A percentile compares a stretch with the other conserved stretches of the same genome.
These are phyloP conservation scores for Drosophila melanogaster DNA, from an alignment of 1,140 invertebrate species.

Conservation along the genomic window DNA sequence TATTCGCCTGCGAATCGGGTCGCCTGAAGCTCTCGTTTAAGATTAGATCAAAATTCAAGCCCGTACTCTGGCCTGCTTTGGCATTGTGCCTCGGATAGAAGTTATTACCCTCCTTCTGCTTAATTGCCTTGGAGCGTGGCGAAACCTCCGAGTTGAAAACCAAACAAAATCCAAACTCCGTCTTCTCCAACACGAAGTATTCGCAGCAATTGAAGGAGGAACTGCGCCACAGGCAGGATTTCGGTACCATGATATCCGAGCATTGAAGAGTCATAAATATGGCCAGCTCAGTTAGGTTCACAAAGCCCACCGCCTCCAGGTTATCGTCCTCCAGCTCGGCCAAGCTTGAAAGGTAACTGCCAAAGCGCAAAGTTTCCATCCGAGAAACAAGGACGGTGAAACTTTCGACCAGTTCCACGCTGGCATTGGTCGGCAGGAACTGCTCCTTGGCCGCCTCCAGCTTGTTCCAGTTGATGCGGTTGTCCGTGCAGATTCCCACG, in stretches of 20 bases:
- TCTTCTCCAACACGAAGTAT: slow-evolving; percentile 64
- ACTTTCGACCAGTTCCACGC: slow-evolving; percentile 26
- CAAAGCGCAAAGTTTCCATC: slow-evolving; percentile 63
- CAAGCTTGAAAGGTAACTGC: slow-evolving; percentile 27
- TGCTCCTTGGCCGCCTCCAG: slow-evolving; percentile 60
- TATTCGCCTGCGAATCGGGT: slow-evolving; percentile 46
- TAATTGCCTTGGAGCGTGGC: slow-evolving; percentile 24
- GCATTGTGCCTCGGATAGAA: slow-evolving; percentile 72
- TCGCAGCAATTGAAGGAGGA: slow-evolving; percentile 68
- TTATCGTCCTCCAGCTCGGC: slow-evolving; percentile 65
- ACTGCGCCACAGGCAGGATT: slow-evolving; percentile 58
- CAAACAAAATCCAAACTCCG: slow-evolving; percentile 65
- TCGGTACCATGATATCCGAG: slow-evolving; percentile 50
- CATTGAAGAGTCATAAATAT: slow-evolving; percentile 44
- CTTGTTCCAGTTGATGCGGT: slow-evolving; percentile 83
- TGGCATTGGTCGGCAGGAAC: slow-evolving; percentile 64
- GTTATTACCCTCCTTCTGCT: slow-evolving; percentile 21
- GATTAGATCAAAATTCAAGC: slow-evolving; percentile 58
- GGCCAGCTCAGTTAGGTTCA: slow-evolving; percentile 50
- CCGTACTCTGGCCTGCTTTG: slow-evolving; percentile 63
- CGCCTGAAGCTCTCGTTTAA: slow-evolving; percentile 55
- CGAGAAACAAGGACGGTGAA: slow-evolving; percentile 52
- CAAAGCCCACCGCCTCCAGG: slow-evolving; percentile 56
- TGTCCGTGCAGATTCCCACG: slow-evolving; percentile 88
- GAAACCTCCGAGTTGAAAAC: slow-evolving; percentile 70